A percentile compares a stretch with the other conserved stretches of the same genome.
Evolutionary conservation across 2,888 invertebrate species (phyloP).

Genomic region (Quadroppia sp.): DNA sequence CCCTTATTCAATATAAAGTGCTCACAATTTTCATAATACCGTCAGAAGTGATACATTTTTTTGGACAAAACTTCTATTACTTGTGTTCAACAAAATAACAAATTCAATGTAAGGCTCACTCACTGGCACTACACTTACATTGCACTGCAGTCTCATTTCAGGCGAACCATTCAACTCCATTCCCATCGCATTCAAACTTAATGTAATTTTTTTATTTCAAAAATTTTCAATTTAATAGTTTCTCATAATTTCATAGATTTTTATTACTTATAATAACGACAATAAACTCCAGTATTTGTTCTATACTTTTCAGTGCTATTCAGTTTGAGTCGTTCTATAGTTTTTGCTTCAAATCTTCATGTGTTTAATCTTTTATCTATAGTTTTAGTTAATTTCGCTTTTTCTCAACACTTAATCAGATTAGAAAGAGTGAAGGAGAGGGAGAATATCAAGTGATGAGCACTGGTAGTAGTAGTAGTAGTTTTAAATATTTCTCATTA

Average conservation of each 20-base stretch:
- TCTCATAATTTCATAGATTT: no score
- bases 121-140: not conserved
- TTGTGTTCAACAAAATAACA: not conserved
- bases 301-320: no score
- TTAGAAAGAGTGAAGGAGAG: constrained; percentile 1
- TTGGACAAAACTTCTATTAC: not conserved
- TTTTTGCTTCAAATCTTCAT: not conserved
- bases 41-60: not conserved
- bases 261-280: no score
- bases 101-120: not conserved
- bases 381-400: not conserved
- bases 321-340: not conserved
- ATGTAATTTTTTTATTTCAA: no score
- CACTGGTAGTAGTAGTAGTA: not conserved
- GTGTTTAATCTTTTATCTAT: constrained; percentile 5
- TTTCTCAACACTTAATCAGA: constrained; percentile 31
- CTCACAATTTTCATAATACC: constrained; percentile 7
- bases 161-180: not conserved
- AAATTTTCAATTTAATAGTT: no score
- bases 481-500: constrained; percentile 13
- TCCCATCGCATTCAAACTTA: no score
- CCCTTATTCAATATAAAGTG: constrained; percentile 10
- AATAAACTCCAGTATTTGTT: no score
- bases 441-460: not conserved
- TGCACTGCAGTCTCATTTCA: constrained; percentile 16